A percentile compares a stretch with the other conserved stretches of the same genome.
phyloP scores from a whole-genome alignment of 2,113 vertebrate species.

The Ivindomyrus marchei region DNA sequence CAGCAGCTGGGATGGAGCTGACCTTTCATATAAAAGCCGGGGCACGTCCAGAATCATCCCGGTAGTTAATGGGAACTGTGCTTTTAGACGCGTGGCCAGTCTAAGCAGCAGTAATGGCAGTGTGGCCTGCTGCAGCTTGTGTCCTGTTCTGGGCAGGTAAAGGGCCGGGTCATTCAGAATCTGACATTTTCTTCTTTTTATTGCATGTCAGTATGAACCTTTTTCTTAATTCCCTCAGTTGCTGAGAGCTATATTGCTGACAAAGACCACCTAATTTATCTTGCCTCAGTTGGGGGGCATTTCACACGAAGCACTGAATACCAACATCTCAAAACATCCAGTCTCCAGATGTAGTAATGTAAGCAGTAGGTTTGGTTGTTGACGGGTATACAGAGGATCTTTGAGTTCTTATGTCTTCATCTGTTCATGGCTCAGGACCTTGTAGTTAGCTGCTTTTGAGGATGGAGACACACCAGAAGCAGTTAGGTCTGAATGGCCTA shows the following conservation, averaged over 20 bases:
- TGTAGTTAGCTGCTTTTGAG: neutral
- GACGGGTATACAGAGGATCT: neutral
- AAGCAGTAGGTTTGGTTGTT: neutral
- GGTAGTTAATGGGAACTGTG: neutral
- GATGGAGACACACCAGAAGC: neutral
- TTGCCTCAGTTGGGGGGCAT: neutral
- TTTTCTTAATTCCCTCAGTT: neutral
- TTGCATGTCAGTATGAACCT: neutral
- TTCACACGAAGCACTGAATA: neutral
- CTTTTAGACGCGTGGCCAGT: neutral
- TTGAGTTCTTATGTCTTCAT: neutral
- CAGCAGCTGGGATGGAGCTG: neutral
- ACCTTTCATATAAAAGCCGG: neutral
- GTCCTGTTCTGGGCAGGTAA: neutral
- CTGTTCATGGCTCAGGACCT: neutral
- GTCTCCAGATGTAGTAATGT: neutral
- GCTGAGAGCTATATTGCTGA: neutral
- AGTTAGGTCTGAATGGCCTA: neutral
- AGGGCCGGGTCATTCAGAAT: neutral
- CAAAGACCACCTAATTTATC: neutral
- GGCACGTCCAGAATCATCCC: neutral
- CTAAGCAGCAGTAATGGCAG: neutral
- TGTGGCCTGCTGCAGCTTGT: neutral
- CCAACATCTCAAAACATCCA: neutral
- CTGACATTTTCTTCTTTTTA: neutral